Conservation (phyloP, 2,888 invertebrate species). For the Phengaris arion region DNA sequence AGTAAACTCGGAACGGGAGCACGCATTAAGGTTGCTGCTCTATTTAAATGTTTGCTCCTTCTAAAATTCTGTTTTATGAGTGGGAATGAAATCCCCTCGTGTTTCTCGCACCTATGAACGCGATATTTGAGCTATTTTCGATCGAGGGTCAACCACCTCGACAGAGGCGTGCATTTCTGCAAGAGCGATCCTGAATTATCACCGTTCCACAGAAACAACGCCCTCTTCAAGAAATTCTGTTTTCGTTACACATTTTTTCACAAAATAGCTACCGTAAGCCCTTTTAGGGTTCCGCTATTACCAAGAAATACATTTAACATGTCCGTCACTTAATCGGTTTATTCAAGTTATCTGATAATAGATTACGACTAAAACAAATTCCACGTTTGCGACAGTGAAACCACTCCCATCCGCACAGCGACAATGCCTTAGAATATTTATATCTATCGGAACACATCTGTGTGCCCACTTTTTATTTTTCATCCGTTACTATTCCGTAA, state of each 20-base stretch:
- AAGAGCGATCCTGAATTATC: constrained; percentile 44
- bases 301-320: not conserved
- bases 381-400: no score
- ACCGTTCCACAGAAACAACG: constrained; percentile 20
- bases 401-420: no score
- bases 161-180: constrained; percentile 56
- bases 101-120: constrained; percentile 41
- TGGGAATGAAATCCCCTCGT: constrained; percentile 35
- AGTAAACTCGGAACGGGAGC: not conserved
- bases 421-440: no score
- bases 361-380: no score
- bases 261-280: not conserved
- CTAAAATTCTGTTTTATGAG: constrained; percentile 32
- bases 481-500: no score
- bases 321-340: not conserved
- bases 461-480: no score
- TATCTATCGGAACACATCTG: no score
- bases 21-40: not conserved
- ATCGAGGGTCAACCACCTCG: constrained; percentile 67
- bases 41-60: constrained; percentile 4
- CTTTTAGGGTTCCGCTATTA: not conserved
- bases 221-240: constrained; percentile 17
- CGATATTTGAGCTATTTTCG: constrained; percentile 63
- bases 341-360: no score
- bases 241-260: constrained; percentile 18